phyloP scores from a whole-genome alignment of 2,888 invertebrate genomes.

The Melanostoma mellinum region DNA sequence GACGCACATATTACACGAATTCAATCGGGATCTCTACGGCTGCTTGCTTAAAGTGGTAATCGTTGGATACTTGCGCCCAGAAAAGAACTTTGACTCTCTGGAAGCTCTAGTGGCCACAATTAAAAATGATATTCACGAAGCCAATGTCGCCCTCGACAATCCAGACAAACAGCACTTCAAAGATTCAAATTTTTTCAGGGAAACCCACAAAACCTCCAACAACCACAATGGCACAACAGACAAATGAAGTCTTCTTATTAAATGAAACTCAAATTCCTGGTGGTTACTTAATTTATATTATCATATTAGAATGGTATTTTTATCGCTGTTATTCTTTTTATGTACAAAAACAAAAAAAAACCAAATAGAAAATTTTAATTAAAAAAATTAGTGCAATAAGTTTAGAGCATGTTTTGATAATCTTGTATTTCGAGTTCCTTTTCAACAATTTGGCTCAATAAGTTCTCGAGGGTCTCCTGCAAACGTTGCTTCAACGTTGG shows the following conservation, averaged over 20 bases:
- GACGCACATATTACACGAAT: conserved; percentile 94
- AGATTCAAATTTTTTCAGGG: conserved; percentile 83
- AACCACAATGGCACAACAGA: conserved; percentile 15
- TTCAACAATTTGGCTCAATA: conserved; percentile 90
- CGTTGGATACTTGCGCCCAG: conserved; percentile 92
- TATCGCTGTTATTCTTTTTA: conserved; percentile 30
- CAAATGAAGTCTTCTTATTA: conserved; percentile 1
- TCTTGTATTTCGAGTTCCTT: conserved; percentile 87
- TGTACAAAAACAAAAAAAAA: conserved; percentile 49
- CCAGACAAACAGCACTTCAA: conserved; percentile 83
- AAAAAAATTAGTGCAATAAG: conserved; percentile 50
- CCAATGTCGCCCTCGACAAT: conserved; percentile 85
- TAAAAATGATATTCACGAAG: conserved; percentile 89
- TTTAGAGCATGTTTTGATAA: conserved; percentile 79
- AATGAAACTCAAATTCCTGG: conserved; percentile 25
- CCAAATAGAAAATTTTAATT: background rate
- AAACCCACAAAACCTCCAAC: background rate
- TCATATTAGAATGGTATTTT: conserved; percentile 42
- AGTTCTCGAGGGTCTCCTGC: conserved; percentile 90
- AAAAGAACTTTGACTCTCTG: conserved; percentile 89
- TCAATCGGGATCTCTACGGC: conserved; percentile 93
- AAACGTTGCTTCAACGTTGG: conserved; percentile 91
- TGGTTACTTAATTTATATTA: conserved; percentile 66
- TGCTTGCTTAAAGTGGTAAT: conserved; percentile 89
- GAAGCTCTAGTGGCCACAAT: conserved; percentile 91